Evolutionary conservation across 1,140 invertebrate genomes (phyloP).

Genomic region (Acromyrmex charruanus): DNA sequence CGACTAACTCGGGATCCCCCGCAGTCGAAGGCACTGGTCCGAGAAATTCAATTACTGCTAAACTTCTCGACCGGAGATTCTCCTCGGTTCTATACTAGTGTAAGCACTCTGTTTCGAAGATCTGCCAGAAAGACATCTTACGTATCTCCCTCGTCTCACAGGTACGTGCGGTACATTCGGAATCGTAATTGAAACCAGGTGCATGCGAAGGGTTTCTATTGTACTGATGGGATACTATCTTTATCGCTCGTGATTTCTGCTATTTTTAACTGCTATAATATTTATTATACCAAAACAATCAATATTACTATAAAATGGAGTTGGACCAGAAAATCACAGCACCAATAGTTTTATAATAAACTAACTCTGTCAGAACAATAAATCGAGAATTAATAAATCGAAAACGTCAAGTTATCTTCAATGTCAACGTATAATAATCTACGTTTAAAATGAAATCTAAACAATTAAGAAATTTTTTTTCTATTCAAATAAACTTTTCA

Average conservation of each 20-base stretch:
- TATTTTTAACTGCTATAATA: not conserved
- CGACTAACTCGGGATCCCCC: constrained; percentile 79
- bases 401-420: too few relatives aligned
- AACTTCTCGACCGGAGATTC: constrained; percentile 84
- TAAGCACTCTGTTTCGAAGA: constrained; percentile 83
- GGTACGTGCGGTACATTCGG: constrained; percentile 39
- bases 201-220: constrained; percentile 30
- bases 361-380: not conserved
- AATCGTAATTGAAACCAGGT: constrained; percentile 57
- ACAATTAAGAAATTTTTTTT: too few relatives aligned
- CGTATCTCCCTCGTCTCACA: constrained; percentile 45
- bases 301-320: not conserved
- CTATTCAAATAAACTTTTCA: too few relatives aligned
- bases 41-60: constrained; percentile 86
- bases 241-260: not conserved
- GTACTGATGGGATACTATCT: not conserved
- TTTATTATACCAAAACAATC: not conserved
- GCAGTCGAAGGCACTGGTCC: constrained; percentile 83
- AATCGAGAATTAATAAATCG: not conserved
- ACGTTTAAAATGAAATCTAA: too few relatives aligned
- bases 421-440: too few relatives aligned
- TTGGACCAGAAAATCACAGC: not conserved
- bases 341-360: not conserved
- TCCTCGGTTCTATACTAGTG: constrained; percentile 78
- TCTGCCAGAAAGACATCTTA: constrained; percentile 78